Percentiles rank a stretch among this genome's conserved stretches.
These are phyloP conservation scores for Acrossocheilus fasciatus DNA, from an alignment of 2,797 vertebrate species.

Conservation along the genomic window DNA sequence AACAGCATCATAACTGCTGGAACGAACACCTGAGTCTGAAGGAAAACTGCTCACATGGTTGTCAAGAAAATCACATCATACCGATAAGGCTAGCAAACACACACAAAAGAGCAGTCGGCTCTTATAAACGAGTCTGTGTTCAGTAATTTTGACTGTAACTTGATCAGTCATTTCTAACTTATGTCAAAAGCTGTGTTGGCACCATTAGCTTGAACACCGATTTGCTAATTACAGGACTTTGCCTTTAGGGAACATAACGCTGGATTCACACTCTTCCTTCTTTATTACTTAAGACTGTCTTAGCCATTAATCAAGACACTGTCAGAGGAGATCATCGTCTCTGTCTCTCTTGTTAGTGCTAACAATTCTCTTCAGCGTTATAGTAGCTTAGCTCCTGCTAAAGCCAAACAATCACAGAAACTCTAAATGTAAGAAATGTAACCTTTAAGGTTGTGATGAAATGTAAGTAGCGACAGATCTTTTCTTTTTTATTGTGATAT, in stretches of 20 bases:
- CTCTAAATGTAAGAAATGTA: not conserved
- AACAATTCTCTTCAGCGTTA: not conserved
- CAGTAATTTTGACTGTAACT: slow-evolving; percentile 32
- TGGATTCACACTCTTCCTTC: not conserved
- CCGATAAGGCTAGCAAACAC: not conserved
- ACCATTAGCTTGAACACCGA: not conserved
- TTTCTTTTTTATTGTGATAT: not conserved
- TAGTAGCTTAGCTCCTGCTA: not conserved
- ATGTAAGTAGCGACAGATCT: not conserved
- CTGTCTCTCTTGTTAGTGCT: not conserved
- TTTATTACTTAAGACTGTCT: not conserved
- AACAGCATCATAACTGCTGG: slow-evolving; percentile 8
- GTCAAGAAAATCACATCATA: slow-evolving; percentile 31
- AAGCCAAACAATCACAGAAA: slow-evolving; percentile 5
- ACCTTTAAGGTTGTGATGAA: not conserved
- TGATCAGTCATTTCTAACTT: slow-evolving; percentile 22
- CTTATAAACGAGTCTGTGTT: not conserved
- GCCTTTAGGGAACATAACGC: not conserved
- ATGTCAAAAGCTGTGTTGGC: not conserved
- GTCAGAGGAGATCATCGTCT: not conserved
- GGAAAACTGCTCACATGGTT: not conserved
- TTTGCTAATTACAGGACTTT: slow-evolving; percentile 16
- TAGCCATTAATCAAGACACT: slow-evolving; percentile 1
- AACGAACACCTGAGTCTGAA: slow-evolving; percentile 13
- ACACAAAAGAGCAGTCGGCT: not conserved